phyloP scores from a whole-genome alignment of 2,888 invertebrate genomes.

The Serripes groenlandicus region DNA sequence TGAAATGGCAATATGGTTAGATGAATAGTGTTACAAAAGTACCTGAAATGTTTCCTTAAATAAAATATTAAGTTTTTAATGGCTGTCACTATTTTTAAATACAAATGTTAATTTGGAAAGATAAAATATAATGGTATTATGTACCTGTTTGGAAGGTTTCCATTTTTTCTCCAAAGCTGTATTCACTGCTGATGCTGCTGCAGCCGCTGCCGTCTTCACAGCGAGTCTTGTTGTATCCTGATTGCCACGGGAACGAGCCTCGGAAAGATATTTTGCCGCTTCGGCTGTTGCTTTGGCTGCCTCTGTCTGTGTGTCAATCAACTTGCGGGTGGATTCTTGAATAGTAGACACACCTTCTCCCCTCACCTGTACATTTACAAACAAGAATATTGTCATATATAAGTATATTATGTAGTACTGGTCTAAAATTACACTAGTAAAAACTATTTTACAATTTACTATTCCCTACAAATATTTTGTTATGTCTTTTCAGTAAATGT shows the following conservation, averaged over 20 bases:
- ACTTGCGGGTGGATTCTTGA: conserved; percentile 69
- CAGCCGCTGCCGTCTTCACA: conserved; percentile 54
- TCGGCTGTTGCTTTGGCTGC: conserved; percentile 80
- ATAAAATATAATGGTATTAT: background rate
- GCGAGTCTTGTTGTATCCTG: conserved; percentile 58
- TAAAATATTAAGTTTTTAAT: no score
- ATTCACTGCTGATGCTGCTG: conserved; percentile 53
- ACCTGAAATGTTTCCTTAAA: no score
- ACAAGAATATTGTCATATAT: no score
- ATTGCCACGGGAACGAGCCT: conserved; percentile 53
- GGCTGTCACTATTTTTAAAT: no score
- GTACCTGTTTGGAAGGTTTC: conserved; percentile 37
- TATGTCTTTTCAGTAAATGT: no score
- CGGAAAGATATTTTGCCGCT: conserved; percentile 76
- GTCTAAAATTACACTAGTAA: no score
- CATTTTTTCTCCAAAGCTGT: conserved; percentile 52
- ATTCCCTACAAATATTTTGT: no score
- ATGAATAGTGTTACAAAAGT: no score
- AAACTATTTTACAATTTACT: no score
- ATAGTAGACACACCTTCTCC: conserved; percentile 68
- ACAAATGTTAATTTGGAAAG: no score
- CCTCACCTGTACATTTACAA: conserved; percentile 58
- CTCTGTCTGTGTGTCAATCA: conserved; percentile 71
- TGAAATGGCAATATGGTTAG: no score
- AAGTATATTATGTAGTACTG: no score